Conservation (phyloP, 2,888 invertebrate genomes). For the Clivina fossor region DNA sequence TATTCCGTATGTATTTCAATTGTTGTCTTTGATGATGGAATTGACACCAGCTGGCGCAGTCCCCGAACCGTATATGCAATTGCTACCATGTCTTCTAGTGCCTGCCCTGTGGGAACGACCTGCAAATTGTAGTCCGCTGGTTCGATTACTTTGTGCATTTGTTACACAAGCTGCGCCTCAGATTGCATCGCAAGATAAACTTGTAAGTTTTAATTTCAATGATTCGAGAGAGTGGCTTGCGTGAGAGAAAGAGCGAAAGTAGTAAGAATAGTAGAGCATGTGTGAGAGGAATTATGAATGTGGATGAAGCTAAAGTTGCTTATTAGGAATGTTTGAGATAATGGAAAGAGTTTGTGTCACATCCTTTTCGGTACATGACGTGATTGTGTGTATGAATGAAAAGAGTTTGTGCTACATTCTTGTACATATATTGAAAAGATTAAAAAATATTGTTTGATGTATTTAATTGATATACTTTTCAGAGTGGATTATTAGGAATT, state of each 20-base stretch:
- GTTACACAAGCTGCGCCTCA: conserved; percentile 71
- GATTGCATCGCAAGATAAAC: conserved; percentile 68
- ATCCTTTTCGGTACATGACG: no score
- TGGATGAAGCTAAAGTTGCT: no score
- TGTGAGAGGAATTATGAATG: no score
- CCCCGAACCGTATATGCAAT: conserved; percentile 82
- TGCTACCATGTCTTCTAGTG: conserved; percentile 87
- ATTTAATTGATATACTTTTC: conserved; percentile 45
- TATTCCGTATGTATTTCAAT: conserved; percentile 98
- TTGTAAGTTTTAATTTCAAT: conserved; percentile 61
- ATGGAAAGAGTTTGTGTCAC: no score
- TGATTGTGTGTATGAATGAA: no score
- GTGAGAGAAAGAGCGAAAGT: no score
- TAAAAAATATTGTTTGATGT: no score
- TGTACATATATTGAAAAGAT: no score
- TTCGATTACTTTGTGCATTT: conserved; percentile 87
- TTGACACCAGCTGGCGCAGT: conserved; percentile 58
- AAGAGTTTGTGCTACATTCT: no score
- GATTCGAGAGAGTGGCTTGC: no score
- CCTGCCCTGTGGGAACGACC: conserved; percentile 92
- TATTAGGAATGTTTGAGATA: no score
- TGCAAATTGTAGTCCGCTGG: conserved; percentile 92
- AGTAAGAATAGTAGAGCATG: no score
- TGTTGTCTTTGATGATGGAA: conserved; percentile 88
- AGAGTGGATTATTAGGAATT: conserved; percentile 85